phyloP scores from a whole-genome alignment of 2,113 vertebrate genomes.

The Thamnophis sirtalis region DNA sequence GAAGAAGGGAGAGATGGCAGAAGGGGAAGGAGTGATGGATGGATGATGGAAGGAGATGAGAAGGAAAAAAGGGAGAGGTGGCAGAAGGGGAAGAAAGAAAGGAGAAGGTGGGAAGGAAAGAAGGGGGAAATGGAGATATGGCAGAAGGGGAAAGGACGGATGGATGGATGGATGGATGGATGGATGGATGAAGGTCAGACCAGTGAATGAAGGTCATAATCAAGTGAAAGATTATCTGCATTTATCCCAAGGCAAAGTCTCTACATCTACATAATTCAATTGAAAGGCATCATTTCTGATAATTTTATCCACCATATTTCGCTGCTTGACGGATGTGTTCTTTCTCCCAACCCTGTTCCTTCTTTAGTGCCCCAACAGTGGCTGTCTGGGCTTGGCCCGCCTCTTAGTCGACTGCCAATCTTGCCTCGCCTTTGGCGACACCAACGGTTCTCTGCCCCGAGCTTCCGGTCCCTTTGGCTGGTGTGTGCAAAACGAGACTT shows the following conservation, averaged over 20 bases:
- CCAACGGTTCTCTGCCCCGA: slow-evolving; percentile 64
- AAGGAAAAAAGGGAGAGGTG: too few species aligned
- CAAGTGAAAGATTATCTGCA: background rate
- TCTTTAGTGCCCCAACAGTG: slow-evolving; percentile 81
- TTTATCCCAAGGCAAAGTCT: background rate
- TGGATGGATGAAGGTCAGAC: background rate
- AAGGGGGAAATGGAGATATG: too few species aligned
- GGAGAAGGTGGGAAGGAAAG: too few species aligned
- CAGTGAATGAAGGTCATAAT: background rate
- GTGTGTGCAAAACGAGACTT: slow-evolving; percentile 92
- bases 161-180: too few species aligned
- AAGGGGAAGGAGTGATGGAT: too few species aligned
- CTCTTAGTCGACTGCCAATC: slow-evolving; percentile 88
- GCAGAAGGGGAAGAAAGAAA: too few species aligned
- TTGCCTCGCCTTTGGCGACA: slow-evolving; percentile 84
- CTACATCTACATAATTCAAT: background rate
- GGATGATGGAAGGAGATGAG: too few species aligned
- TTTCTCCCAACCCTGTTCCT: background rate
- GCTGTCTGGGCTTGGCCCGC: slow-evolving; percentile 84
- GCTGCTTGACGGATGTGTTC: background rate
- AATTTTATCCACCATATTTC: background rate
- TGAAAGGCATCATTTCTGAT: background rate
- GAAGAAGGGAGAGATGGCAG: too few species aligned
- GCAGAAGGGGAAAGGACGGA: too few species aligned
- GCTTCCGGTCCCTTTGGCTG: slow-evolving; percentile 82